Base-by-base conservation (phyloP, 2,797 vertebrate species). In the Pangasius krempfi region DNA sequence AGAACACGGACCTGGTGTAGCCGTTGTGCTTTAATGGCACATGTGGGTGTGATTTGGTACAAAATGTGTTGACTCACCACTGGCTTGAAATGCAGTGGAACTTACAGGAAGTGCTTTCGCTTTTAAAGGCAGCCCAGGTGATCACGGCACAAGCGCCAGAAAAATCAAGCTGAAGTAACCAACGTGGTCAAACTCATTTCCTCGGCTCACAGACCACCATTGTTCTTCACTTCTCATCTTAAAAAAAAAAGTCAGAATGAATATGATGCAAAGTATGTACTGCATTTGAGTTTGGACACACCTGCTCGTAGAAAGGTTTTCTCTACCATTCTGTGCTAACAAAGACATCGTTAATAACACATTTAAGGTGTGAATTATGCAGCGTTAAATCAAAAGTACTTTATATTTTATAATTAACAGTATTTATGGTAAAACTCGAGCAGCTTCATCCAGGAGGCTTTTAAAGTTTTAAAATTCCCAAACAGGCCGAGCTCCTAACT, bases 101-200 rank as follows among this genome's bases (percentile, higher is more conserved):
- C 70, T 84, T 84, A 44, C 56, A 89, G 78, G 84, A 87, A 89
- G 79, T 84, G 85, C 20, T 86, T 87, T 62, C 3, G 75, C 40
- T 58, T 72, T 82, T 54, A 68, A 50, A 75, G 79, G 79, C 79
- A 33, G 60, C 54, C 56, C 79, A 86, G 85, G 80, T 87, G 68
- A 83, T 87, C 13, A 3, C 4, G 12, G 82, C 4, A 60, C 54
- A 37, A 12, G 54, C 9, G 54, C 22, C 82, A 72, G 72, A 50
- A 60, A 9, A 84, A 30, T n/a, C n/a, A 22, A 13, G 16, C 78
- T 16, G 27, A 47, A 37, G 13, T 66, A 44, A n/a, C 52, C 44
- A 8, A 14, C 60, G 50, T 44, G 76, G 52, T 82, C 88, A 22
- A 56, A 60, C 62, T 70, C 50, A 50, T 87, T 79, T 78, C 47